Evolutionary conservation across 2,888 invertebrate genomes (phyloP), one percentile per base, ranked within the genome.

Genomic region (Brenthis daphne): DNA sequence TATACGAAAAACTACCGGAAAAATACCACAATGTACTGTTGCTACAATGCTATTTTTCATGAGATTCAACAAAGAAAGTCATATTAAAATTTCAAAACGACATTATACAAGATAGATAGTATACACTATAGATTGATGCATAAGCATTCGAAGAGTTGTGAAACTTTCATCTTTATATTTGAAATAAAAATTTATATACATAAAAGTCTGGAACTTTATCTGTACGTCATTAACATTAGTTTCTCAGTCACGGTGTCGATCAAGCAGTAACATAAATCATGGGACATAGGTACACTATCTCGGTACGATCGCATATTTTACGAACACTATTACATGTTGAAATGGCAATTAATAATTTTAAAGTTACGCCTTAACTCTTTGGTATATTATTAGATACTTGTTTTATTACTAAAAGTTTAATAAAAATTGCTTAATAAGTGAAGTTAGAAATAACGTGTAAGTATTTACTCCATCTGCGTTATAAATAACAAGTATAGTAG

Each of bases 141-240:
- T 29, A n/a, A 48, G 48, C n/a, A 48, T 60, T 50, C 8, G 50
- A 12, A 12, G 50, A n/a, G 8, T 63, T 43, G 13, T 20, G 8
- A 29, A 43, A 53, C 8, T 51, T 53, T 53, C 14, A 24, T 51
- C 14, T 54, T 63, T 54, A 63, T 63, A 63, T 63, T 53, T 14
- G 14, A 63, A 54, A 63, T 63, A 43, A 63, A 54, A 63, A 37
- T 63, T 63, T 54, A 63, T 63, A 54, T 54, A 63, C 14, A 63
- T 33, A 63, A 63, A 33, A n/a, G 51, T 51, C n/a, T 8, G 51
- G 37, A 43, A 43, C 37, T 43, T 63, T 63, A 63, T 63, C 63
- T 53, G 63, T 33, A 53, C 33, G 63, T 33, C 53, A 37, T 63
- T 53, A 63, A 51, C 51, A 51, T 51, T 51, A 63, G 20, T 61